Conservation (phyloP, 2,888 invertebrate genomes). For the Cosmopolites sordidus region DNA sequence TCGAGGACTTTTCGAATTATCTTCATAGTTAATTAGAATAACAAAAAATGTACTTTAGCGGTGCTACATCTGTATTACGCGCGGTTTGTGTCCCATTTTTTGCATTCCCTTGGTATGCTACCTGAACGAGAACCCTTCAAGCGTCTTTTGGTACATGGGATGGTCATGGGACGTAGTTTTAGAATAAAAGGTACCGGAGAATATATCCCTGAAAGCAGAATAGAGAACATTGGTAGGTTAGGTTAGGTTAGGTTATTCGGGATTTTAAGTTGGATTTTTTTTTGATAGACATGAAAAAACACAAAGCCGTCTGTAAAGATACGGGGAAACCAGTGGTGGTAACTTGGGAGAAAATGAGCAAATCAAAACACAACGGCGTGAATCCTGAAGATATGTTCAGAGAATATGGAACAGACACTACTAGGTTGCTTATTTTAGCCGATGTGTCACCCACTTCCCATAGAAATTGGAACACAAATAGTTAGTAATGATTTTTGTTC, state of each 20-base stretch:
- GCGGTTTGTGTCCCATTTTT: conserved; percentile 88
- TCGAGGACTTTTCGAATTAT: too few relatives aligned
- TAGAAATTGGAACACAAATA: conserved; percentile 83
- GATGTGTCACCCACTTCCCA: conserved; percentile 87
- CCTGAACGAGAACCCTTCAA: conserved; percentile 83
- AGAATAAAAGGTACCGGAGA: conserved; percentile 69
- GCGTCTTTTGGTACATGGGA: conserved; percentile 89
- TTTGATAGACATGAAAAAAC: conserved; percentile 53
- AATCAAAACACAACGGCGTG: conserved; percentile 96
- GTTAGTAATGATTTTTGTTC: too few relatives aligned
- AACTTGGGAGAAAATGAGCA: conserved; percentile 98
- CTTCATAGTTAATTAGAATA: neutral
- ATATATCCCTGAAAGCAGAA: conserved; percentile 69
- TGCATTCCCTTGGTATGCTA: conserved; percentile 73
- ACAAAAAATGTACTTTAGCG: conserved; percentile 59
- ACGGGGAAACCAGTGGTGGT: conserved; percentile 66
- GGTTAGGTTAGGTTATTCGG: too few relatives aligned
- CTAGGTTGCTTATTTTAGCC: conserved; percentile 81
- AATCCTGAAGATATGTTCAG: conserved; percentile 79
- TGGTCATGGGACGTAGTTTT: conserved; percentile 85
- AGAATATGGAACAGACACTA: conserved; percentile 84
- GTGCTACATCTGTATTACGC: conserved; percentile 95
- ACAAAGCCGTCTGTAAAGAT: conserved; percentile 57
- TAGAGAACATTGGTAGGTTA: conserved; percentile 45
- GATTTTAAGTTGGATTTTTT: neutral